Percentiles rank a stretch among this genome's conserved stretches.
These are phyloP conservation scores for Plestiodon gilberti DNA, from an alignment of 2,113 vertebrate species.

Conservation along the genomic window DNA sequence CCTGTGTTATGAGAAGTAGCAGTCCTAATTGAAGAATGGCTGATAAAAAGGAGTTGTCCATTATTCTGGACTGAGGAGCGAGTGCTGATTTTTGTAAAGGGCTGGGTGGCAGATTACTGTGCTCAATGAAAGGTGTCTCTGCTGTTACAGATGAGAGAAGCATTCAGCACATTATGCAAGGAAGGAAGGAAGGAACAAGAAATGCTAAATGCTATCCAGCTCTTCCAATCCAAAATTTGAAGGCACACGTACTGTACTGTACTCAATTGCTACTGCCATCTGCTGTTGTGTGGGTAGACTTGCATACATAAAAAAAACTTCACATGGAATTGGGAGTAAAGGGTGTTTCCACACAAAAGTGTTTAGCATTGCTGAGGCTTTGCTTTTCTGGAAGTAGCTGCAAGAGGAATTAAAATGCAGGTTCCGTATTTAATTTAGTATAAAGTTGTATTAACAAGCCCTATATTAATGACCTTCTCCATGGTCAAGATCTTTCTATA, in stretches of 20 bases:
- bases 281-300: neutral
- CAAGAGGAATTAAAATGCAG: too few relatives aligned
- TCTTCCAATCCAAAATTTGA: too few relatives aligned
- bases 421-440: too few relatives aligned
- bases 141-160: neutral
- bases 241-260: neutral
- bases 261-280: neutral
- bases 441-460: too few relatives aligned
- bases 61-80: neutral
- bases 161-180: neutral
- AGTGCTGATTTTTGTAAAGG: neutral
- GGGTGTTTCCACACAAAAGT: too few relatives aligned
- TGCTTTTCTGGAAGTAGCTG: too few relatives aligned
- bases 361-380: too few relatives aligned
- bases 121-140: neutral
- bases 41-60: neutral
- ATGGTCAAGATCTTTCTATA: too few relatives aligned
- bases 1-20: neutral
- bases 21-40: neutral
- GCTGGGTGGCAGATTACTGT: neutral
- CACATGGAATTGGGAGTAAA: neutral
- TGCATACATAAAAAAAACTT: neutral
- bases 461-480: too few relatives aligned
- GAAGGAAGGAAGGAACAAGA: neutral
- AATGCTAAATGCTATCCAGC: neutral